These are phyloP conservation scores for Ptychoptera albimana DNA, from an alignment of 2,888 invertebrate species.

Conservation along the genomic window DNA sequence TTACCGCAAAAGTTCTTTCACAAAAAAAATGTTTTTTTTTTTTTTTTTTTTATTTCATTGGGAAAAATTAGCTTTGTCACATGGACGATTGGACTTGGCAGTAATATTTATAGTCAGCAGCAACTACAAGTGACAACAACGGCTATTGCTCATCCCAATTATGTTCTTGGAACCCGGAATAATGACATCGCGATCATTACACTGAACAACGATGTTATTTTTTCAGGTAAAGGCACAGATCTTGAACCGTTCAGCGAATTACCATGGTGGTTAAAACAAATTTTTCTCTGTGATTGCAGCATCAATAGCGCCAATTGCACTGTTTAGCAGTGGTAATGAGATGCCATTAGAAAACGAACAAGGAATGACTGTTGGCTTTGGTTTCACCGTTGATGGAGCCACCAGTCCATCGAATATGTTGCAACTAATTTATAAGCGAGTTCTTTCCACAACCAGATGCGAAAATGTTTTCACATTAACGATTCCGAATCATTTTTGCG, in stretches of 20 bases:
- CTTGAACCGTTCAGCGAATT: not conserved
- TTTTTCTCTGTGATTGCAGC: no score
- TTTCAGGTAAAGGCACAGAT: slow-evolving; percentile 3
- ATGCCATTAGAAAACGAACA: slow-evolving; percentile 5
- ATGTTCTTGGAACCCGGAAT: not conserved
- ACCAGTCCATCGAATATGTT: not conserved
- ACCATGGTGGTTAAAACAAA: no score
- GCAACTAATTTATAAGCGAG: slow-evolving; percentile 2
- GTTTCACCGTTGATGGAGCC: not conserved
- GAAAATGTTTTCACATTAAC: not conserved
- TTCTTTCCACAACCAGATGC: not conserved
- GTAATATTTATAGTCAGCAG: no score
- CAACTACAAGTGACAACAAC: not conserved
- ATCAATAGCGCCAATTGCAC: no score
- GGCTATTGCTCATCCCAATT: not conserved
- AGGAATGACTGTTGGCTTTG: not conserved
- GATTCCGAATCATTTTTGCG: slow-evolving; percentile 2
- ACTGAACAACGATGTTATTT: not conserved
- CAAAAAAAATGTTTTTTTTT: no score
- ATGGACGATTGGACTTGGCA: no score
- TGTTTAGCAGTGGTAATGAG: not conserved
- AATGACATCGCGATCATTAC: slow-evolving; percentile 5
- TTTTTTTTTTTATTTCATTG: no score
- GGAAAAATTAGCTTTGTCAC: no score
- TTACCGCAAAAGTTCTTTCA: no score